These are phyloP conservation scores for Holacanthella duospinosa DNA, from an alignment of 2,888 invertebrate genomes.

Conservation along the genomic window DNA sequence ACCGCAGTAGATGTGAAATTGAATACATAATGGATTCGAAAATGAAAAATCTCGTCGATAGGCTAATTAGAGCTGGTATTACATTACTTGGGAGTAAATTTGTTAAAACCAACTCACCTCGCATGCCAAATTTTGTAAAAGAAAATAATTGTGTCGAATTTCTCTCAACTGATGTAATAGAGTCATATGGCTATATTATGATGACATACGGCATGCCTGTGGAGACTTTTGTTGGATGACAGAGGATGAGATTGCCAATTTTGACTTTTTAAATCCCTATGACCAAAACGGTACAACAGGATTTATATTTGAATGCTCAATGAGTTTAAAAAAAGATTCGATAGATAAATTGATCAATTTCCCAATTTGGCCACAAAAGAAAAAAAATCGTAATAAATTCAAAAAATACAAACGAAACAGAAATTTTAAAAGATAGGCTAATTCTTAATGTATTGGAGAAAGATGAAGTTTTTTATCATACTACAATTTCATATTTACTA, in stretches of 20 bases:
- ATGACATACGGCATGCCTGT: background rate
- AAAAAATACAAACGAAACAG: too few species aligned
- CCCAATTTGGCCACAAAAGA: too few species aligned
- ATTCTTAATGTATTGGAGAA: background rate
- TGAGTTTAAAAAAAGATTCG: too few species aligned
- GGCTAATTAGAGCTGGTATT: background rate
- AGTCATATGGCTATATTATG: background rate
- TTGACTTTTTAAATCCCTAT: too few species aligned
- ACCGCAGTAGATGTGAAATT: background rate
- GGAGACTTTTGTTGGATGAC: too few species aligned
- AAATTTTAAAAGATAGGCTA: background rate
- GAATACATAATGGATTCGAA: background rate
- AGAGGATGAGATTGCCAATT: too few species aligned
- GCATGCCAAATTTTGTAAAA: background rate
- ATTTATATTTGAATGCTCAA: too few species aligned
- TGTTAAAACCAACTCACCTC: background rate
- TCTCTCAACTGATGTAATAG: background rate
- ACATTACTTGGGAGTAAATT: background rate
- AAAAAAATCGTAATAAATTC: too few species aligned
- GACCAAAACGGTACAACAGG: too few species aligned
- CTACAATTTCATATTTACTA: background rate
- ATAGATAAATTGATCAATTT: too few species aligned
- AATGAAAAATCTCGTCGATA: background rate
- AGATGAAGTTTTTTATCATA: background rate
- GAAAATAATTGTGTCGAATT: background rate